Conservation (phyloP, 2,113 vertebrate genomes). For the Mormyrus iriodes region DNA sequence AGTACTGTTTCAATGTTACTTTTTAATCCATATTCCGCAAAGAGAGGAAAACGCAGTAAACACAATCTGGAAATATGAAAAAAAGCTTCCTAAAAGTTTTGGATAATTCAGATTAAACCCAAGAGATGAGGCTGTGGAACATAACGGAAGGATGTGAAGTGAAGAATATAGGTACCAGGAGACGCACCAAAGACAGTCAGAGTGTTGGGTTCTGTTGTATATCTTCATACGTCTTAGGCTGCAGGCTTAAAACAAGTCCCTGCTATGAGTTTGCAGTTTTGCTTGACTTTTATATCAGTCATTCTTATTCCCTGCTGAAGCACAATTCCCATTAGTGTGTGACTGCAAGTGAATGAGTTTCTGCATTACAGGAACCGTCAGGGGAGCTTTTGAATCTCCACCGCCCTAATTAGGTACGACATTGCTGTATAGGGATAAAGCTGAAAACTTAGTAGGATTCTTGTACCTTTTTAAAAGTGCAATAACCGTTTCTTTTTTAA, state of each 20-base stretch:
- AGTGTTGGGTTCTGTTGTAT: background rate
- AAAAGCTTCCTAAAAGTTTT: background rate
- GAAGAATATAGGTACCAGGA: background rate
- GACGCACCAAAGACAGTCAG: too few species aligned
- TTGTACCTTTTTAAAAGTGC: background rate
- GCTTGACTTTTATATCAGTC: background rate
- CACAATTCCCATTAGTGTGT: background rate
- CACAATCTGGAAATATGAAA: background rate
- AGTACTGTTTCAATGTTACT: background rate
- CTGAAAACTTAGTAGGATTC: too few species aligned
- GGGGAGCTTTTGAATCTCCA: background rate
- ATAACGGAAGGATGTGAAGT: background rate
- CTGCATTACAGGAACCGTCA: background rate
- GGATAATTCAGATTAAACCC: background rate
- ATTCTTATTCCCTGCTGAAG: background rate
- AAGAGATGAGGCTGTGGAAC: background rate
- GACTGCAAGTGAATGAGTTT: background rate
- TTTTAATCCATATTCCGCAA: background rate
- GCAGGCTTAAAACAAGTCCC: background rate
- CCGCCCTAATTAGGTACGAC: too few species aligned
- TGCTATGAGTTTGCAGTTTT: background rate
- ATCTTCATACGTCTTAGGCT: background rate
- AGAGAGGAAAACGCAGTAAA: background rate
- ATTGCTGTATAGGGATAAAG: too few species aligned
- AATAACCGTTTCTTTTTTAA: background rate